Evolutionary conservation across 2,113 vertebrate species (phyloP), one percentile per base, ranked within the genome.

Genomic region (Eulemur macaco): DNA sequence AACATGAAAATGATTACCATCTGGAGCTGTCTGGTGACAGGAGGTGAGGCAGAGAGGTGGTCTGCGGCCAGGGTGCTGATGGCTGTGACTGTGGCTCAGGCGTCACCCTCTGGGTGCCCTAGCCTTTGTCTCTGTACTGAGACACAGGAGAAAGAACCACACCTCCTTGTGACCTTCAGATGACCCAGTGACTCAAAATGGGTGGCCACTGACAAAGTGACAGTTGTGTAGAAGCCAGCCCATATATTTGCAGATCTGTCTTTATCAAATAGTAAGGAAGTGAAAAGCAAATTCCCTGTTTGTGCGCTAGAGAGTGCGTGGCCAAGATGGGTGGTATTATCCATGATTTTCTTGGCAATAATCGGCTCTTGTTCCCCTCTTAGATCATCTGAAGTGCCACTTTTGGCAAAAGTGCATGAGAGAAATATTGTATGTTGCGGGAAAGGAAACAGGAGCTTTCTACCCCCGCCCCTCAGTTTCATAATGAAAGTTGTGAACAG

Each of bases 401-500:
- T 98, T 96, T 97, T 97, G 91, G 89, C 96, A 97, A 91, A 83
- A 86, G 37, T 91, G 27, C 74, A 14, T 47, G 13, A 42, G 93
- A 96, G 96, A 94, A 97, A 98, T 88, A 89, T 85, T 93, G 74
- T 80, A 95, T 93, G 37, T 69, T 95, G 96, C 97, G 94, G 94
- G 95, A 98, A 97, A 96, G 82, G 96, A 98, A 98, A 73, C 37
- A 11, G 9, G 66, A 52, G 0, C 74, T 71, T 97, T 95, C 95
- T 18, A 77, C 94, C 31, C 54, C 45, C 66, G 34, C 74, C 29
- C 64, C n/a, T 56, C 23, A 21, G 74, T 50, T 92, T 90, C 76
- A 92, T 90, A 89, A 93, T 84, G 68, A 96, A 92, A 97, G 91
- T 73, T 90, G 88, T 96, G 82, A 98, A 63, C 73, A 95, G 92